Percentiles rank a stretch among this genome's conserved stretches.
Conservation (phyloP, 2,113 vertebrate species). For the Puma concolor region DNA sequence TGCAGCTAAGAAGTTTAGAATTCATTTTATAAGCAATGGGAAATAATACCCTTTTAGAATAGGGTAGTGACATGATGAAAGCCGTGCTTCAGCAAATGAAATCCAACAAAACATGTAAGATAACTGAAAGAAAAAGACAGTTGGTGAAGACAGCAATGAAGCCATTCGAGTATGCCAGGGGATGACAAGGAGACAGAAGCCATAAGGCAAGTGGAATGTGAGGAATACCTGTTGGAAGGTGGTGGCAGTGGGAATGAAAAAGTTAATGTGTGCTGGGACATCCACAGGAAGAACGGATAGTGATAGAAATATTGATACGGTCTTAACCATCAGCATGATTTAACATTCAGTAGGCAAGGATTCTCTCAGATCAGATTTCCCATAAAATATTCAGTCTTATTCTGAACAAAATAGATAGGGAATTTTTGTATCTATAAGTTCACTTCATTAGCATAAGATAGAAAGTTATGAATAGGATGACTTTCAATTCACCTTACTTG, state of each 20-base stretch:
- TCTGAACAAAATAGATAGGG: constrained; percentile 23
- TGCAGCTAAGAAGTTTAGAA: background rate
- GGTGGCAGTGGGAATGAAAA: background rate
- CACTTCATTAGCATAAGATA: constrained; percentile 70
- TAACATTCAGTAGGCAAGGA: background rate
- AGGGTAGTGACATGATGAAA: background rate
- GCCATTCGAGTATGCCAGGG: background rate
- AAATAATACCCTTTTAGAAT: background rate
- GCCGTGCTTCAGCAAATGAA: background rate
- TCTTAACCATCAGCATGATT: background rate
- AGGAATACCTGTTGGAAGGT: background rate
- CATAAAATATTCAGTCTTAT: background rate
- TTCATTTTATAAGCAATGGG: background rate
- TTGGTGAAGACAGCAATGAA: background rate
- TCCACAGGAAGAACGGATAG: background rate
- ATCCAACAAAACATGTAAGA: background rate
- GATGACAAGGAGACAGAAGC: background rate
- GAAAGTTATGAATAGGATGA: constrained; percentile 68
- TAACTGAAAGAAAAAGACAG: background rate
- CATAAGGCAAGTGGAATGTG: background rate
- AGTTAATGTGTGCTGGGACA: background rate
- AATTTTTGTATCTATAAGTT: constrained; percentile 40
- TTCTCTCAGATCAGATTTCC: background rate
- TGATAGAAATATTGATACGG: background rate
- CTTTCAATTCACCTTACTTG: constrained; percentile 73